phyloP scores from a whole-genome alignment of 30 jellyfish, hydroid and myxozoan species.

The Aurelia aurita region DNA sequence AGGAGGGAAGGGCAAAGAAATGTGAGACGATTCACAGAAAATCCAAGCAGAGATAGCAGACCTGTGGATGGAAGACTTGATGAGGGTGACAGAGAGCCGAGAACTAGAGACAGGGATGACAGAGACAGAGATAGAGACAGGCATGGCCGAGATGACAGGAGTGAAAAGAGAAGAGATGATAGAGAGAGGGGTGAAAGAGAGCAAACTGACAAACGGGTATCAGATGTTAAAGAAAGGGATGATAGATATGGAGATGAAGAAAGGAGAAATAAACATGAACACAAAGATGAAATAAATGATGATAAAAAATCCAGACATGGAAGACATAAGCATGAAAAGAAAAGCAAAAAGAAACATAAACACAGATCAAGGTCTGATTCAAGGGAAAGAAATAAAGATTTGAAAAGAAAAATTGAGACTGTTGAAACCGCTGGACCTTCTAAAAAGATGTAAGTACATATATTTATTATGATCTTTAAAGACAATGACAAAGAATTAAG shows the following conservation, averaged over 20 bases:
- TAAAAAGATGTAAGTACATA: conserved; percentile 37
- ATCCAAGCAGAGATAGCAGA: not conserved
- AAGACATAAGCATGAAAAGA: conserved; percentile 54
- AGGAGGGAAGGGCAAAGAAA: conserved; percentile 4
- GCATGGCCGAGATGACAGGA: conserved; percentile 15
- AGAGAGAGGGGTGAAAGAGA: conserved; percentile 65
- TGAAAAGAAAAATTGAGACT: conserved; percentile 7
- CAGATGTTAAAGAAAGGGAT: conserved; percentile 11
- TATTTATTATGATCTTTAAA: too few relatives aligned
- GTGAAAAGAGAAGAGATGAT: conserved; percentile 62
- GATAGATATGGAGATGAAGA: conserved; percentile 17
- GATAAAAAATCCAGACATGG: conserved; percentile 63
- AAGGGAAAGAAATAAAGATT: conserved; percentile 33
- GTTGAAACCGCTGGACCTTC: not conserved
- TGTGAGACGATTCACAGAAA: too few relatives aligned
- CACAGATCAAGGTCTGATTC: conserved; percentile 63
- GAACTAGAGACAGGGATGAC: conserved; percentile 27
- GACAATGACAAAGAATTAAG: too few relatives aligned
- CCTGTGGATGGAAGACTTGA: not conserved
- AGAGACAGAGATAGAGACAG: not conserved
- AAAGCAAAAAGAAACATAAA: conserved; percentile 62
- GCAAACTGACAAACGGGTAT: conserved; percentile 6
- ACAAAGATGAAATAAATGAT: not conserved
- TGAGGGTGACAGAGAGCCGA: not conserved
- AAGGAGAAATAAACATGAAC: conserved; percentile 29